Base-by-base conservation (phyloP, 2,797 vertebrate species). In the Fistularia tabacaria region DNA sequence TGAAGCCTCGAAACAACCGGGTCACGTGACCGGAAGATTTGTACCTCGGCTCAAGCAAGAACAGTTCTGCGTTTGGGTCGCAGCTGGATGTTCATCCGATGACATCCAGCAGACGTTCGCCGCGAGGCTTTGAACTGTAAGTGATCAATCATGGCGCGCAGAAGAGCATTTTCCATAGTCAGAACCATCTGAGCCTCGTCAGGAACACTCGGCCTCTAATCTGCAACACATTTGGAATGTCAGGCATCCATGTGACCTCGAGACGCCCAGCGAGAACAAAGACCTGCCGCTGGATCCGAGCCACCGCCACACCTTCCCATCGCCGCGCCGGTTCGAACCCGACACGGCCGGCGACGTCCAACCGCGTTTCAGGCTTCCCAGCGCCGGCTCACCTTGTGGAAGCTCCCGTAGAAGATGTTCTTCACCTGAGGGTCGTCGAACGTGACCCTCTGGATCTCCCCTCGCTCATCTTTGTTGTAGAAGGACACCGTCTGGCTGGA, bases 381-480 rank as follows among this genome's bases (percentile, higher is more conserved):
- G n/a, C n/a, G n/a, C n/a, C n/a, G n/a, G n/a, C 56, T 94, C 93
- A 99, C 97, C 95, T 99, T 99, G 85, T 99, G 97, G 88, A 98
- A 99, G 84, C 95, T 99, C 71, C 97, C 97, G 57, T 97, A 95
- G 88, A 98, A 99, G 59, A 99, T 90, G 73, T 84, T 92, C 91
- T 94, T 96, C 51, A 98, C 81, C 39, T 87, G 90, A 9, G 90
- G 86, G 15, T 71, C 85, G 83, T 95, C 92, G 73, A 99, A 99
- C 7, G 89, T 90, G 55, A 93, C 89, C 6, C 86, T 94, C 83
- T 99, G 96, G 67, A 91, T 81, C 49, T 95, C 94, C 4, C 96
- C 97, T 3, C 91, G 84, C 53, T 88, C 86, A 68, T 96, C 95
- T 74, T 94, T 97, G 85, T 95, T 98, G 83, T 97, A 98, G 90